Base-by-base conservation (phyloP, 2,888 invertebrate genomes). In the Orthonychiurus folsomi region DNA sequence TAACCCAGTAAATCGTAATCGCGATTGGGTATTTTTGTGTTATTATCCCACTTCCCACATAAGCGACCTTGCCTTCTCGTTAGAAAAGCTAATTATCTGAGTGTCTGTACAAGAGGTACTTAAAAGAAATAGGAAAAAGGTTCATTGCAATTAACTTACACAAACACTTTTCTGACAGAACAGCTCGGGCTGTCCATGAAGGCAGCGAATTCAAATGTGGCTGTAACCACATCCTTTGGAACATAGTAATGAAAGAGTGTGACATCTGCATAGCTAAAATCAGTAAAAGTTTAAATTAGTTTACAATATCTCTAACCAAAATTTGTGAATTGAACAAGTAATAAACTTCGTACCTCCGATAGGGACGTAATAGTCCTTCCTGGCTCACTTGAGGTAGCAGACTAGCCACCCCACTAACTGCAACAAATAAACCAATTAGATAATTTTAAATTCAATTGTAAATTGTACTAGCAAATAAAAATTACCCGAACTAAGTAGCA, bases 141-240 rank as follows among this genome's bases (percentile, higher is more conserved):
- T 1, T 25, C 25, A 20, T 58, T 2, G 59, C 27, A 28, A 53
- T 54, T 25, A 47, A 73, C 76, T 75, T 72, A 80, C 80, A 80
- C 77, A 69, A 79, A 76, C 37, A 80, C 79, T 67, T 77, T 74
- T 69, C 77, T 74, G 15, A 76, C 71, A 26, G 77, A 74, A 67
- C 80, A 80, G 50, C 75, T 73, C 52, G 75, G 74, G 63, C 75
- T 75, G 70, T 80, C 79, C 77, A 77, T 78, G 69, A 80, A 80
- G 47, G 79, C 80, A 23, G 79, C 78, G 74, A 80, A 80, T 66
- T 80, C 79, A 78, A 80, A 80, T 21, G 79, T 80, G 23, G 79
- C 80, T 63, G 77, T 73, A n/a, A 76, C 73, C 1, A 78, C 77
- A 67, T 80, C 79, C 63, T 75, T 76, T 47, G 80, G 80, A 57